phyloP scores from a whole-genome alignment of 1,140 invertebrate species.

The Hypsibius dujardini region DNA sequence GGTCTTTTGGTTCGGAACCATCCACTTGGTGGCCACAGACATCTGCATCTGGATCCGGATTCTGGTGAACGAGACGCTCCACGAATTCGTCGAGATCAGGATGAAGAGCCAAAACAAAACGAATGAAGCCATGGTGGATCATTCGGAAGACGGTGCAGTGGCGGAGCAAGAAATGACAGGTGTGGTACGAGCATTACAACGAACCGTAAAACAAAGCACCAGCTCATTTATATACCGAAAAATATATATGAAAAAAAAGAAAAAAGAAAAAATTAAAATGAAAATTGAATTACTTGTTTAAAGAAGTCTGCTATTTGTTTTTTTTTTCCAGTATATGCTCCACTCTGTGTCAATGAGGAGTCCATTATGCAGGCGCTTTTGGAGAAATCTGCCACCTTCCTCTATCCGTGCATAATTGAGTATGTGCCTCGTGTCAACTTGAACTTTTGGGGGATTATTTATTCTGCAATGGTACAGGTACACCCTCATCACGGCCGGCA shows the following conservation, averaged over 20 bases:
- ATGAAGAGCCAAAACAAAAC: not conserved
- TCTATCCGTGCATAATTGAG: constrained; percentile 1
- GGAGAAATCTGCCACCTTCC: not conserved
- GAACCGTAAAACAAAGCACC: too few relatives aligned
- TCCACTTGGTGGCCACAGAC: constrained; percentile 3
- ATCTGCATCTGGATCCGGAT: not conserved
- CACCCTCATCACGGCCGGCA: not conserved
- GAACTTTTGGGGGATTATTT: not conserved
- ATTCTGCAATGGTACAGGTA: not conserved
- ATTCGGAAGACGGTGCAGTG: too few relatives aligned
- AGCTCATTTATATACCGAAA: too few relatives aligned
- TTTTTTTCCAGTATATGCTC: not conserved
- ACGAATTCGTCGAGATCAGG: not conserved
- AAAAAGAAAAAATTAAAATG: too few relatives aligned
- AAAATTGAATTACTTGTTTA: too few relatives aligned
- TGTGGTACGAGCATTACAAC: too few relatives aligned
- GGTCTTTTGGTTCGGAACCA: not conserved
- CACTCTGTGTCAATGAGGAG: not conserved
- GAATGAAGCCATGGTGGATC: not conserved
- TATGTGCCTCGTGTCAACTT: not conserved
- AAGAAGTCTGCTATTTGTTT: too few relatives aligned
- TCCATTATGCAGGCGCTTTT: not conserved
- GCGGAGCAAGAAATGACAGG: too few relatives aligned
- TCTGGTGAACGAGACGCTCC: not conserved
- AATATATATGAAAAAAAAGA: too few relatives aligned